phyloP scores from a whole-genome alignment of 1,140 invertebrate genomes.

The Meloidogyne floridensis region DNA sequence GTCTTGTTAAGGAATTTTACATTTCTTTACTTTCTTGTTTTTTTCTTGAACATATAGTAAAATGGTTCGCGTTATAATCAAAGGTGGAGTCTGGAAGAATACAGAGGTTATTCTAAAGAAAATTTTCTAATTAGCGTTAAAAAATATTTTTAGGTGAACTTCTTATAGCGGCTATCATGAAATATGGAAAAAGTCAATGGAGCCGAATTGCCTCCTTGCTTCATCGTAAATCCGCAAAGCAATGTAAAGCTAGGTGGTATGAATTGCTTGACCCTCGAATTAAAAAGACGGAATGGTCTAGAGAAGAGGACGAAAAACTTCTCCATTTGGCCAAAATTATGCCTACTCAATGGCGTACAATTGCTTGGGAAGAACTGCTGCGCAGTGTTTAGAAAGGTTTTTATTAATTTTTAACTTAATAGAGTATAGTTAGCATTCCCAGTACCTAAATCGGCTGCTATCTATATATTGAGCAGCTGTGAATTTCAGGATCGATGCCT shows the following conservation, averaged over 20 bases:
- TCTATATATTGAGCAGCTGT: no score
- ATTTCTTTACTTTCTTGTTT: background rate
- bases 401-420: background rate
- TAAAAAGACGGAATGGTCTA: slow-evolving; percentile 99
- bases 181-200: slow-evolving; percentile 99
- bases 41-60: background rate
- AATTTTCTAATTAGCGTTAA: slow-evolving; percentile 24
- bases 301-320: slow-evolving; percentile 97
- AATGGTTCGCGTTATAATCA: slow-evolving; percentile 99
- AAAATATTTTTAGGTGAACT: slow-evolving; percentile 85
- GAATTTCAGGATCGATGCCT: no score
- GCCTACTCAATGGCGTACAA: slow-evolving; percentile 99
- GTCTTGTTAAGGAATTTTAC: no score
- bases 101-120: slow-evolving; percentile 80
- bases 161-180: slow-evolving; percentile 99
- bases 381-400: slow-evolving; percentile 92
- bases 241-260: slow-evolving; percentile 96
- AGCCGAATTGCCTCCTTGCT: slow-evolving; percentile 95
- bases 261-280: slow-evolving; percentile 99
- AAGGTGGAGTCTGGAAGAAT: slow-evolving; percentile 99
- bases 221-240: slow-evolving; percentile 97
- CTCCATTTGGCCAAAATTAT: slow-evolving; percentile 96
- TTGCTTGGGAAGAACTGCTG: slow-evolving; percentile 95
- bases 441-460: no score
- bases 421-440: no score